These are phyloP conservation scores for Salvator merianae DNA, from an alignment of 2,113 vertebrate species.

Conservation along the genomic window DNA sequence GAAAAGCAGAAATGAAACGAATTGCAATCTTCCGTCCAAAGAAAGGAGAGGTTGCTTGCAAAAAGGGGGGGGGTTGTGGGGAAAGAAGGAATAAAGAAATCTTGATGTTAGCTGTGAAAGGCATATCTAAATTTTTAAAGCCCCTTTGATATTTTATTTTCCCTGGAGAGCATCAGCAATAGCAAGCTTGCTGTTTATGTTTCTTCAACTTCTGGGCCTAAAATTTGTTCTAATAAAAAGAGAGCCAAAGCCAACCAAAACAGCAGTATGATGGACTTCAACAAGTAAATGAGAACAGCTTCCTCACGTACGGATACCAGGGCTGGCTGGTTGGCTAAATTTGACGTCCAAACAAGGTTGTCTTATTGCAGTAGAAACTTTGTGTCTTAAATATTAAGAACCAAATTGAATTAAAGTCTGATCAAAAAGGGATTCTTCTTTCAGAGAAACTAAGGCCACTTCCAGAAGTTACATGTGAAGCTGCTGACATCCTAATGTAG, in stretches of 20 bases:
- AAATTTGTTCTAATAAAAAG: constrained; percentile 70
- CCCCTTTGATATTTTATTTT: constrained; percentile 44
- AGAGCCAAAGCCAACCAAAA: constrained; percentile 71
- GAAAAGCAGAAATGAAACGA: constrained; percentile 36
- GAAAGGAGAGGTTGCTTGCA: constrained; percentile 18
- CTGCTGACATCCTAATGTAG: too few relatives aligned
- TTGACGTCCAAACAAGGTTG: constrained; percentile 33
- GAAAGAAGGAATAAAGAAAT: background rate
- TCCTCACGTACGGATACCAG: constrained; percentile 52
- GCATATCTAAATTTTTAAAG: constrained; percentile 41
- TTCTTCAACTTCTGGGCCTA: constrained; percentile 64
- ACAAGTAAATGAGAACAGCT: constrained; percentile 47
- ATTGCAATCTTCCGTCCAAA: constrained; percentile 6
- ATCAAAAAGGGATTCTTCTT: background rate
- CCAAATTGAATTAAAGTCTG: background rate
- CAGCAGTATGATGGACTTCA: constrained; percentile 59
- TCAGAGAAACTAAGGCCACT: background rate
- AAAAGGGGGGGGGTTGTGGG: background rate
- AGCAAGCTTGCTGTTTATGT: constrained; percentile 67
- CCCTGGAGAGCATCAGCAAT: constrained; percentile 49
- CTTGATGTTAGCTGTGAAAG: constrained; percentile 51
- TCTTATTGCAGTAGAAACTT: constrained; percentile 2
- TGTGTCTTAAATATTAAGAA: background rate
- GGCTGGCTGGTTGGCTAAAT: constrained; percentile 47
- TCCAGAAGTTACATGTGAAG: too few relatives aligned